These are phyloP conservation scores for Gymnopithys bicolor DNA, from an alignment of 2,797 vertebrate species.

Conservation along the genomic window DNA sequence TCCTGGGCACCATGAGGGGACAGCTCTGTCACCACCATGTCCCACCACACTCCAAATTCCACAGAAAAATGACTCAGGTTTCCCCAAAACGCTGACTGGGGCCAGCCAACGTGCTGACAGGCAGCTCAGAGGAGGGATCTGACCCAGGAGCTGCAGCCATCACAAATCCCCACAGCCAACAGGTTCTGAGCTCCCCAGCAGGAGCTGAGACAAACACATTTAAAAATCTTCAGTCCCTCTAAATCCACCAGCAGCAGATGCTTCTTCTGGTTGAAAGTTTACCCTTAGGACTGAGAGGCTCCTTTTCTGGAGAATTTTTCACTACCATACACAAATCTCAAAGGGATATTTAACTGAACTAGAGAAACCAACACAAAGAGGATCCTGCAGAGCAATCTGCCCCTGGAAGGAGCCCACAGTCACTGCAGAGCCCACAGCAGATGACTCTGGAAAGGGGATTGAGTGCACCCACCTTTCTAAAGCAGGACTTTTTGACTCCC, in stretches of 20 bases:
- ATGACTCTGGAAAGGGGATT: fast-evolving
- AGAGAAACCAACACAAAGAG: not conserved
- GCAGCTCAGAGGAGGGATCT: not conserved
- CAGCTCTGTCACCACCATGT: not conserved
- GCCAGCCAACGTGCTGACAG: not conserved
- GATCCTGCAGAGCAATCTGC: not conserved
- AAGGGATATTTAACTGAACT: not conserved
- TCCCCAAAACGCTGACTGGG: not conserved
- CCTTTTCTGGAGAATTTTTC: not conserved
- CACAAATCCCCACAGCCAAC: not conserved
- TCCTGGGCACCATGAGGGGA: not conserved
- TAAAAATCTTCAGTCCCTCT: not conserved
- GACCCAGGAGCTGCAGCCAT: not conserved
- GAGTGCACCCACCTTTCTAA: fast-evolving
- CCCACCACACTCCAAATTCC: not conserved
- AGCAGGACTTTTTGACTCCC: not conserved
- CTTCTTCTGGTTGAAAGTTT: not conserved
- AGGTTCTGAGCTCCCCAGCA: not conserved
- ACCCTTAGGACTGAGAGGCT: not conserved
- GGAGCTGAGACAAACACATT: not conserved
- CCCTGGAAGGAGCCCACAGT: not conserved
- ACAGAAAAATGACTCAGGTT: not conserved
- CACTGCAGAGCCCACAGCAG: not conserved
- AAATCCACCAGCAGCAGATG: not conserved
- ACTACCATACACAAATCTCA: too few relatives aligned